Evolutionary conservation across 2,797 vertebrate species (phyloP), one percentile per base, ranked within the genome.

Genomic region (Tenualosa ilisha): DNA sequence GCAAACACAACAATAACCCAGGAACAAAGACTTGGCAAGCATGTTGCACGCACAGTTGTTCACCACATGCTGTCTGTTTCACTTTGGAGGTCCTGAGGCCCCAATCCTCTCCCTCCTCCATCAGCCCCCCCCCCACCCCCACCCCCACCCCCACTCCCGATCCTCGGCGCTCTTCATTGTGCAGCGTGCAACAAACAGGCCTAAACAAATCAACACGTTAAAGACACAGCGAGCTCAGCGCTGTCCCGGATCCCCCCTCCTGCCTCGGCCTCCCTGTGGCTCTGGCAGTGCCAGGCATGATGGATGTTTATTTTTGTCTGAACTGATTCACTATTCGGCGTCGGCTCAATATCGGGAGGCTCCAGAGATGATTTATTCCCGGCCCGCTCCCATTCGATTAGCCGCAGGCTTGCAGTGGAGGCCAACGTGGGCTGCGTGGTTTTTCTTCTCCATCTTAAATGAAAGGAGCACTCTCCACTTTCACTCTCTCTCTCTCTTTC

Each of bases 321-420:
- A 89, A 90, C 88, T 90, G 91, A 92, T 90, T 90, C 89, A 89
- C 88, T 90, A 84, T 51, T 51, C 83, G 53, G 86, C 88, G 68
- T 87, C 84, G 31, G 89, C 90, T 91, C 85, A 86, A 92, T 91
- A 90, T 89, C 85, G 85, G 82, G 88, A 86, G 86, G 88, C 85
- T 89, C 87, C 82, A 86, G 82, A 87, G 90, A 91, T 90, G 89
- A 91, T 92, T 90, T 92, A 91, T 92, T 89, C 90, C 88, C 81
- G 86, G 88, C 88, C 88, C 61, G 84, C 86, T 90, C 86, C 90
- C 87, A 89, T 90, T 89, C 85, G 87, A 91, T 90, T 91, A 89
- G 91, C 91, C 86, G 86, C 85, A 54, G 89, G 91, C 90, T 83
- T 85, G 84, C 50, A 83, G 61, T 79, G 63, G 63, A 86, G 89